Percentiles rank a stretch among this genome's conserved stretches.
These are phyloP conservation scores for Fabriciana adippe DNA, from an alignment of 2,888 invertebrate genomes.

Conservation along the genomic window DNA sequence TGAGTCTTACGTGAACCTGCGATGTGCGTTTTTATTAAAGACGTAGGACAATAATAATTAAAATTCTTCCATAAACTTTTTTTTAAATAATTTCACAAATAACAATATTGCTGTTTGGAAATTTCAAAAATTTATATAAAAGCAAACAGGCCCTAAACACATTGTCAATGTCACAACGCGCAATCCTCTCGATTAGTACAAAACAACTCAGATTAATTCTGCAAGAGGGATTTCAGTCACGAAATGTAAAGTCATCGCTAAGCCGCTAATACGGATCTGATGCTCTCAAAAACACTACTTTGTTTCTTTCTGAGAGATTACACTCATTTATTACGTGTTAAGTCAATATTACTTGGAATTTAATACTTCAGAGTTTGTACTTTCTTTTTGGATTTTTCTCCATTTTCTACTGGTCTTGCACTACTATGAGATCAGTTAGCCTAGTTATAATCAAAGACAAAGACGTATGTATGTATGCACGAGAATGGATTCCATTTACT, in stretches of 20 bases:
- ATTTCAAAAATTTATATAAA: too few species aligned
- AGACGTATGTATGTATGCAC: not conserved
- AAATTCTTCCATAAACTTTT: too few species aligned
- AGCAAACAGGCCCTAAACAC: not conserved
- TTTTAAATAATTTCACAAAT: too few species aligned
- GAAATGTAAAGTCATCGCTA: conserved; percentile 31
- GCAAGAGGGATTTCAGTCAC: conserved; percentile 19
- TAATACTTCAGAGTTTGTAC: not conserved
- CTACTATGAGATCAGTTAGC: too few species aligned
- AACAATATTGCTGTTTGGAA: too few species aligned
- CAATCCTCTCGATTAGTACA: conserved; percentile 20
- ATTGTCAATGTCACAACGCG: not conserved
- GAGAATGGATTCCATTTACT: not conserved
- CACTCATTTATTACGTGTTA: not conserved
- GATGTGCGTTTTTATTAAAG: too few species aligned
- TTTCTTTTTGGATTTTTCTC: too few species aligned
- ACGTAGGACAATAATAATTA: too few species aligned
- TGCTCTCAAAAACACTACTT: conserved; percentile 27
- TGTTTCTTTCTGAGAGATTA: conserved; percentile 23
- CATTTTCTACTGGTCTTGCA: too few species aligned
- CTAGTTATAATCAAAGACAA: too few species aligned
- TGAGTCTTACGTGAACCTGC: too few species aligned
- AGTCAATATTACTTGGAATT: not conserved
- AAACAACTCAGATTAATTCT: conserved; percentile 28
- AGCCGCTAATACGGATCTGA: conserved; percentile 27